A percentile compares a stretch with the other conserved stretches of the same genome.
These are phyloP conservation scores for Acanthopleura granulata DNA, from an alignment of 2,888 invertebrate genomes.

Conservation along the genomic window DNA sequence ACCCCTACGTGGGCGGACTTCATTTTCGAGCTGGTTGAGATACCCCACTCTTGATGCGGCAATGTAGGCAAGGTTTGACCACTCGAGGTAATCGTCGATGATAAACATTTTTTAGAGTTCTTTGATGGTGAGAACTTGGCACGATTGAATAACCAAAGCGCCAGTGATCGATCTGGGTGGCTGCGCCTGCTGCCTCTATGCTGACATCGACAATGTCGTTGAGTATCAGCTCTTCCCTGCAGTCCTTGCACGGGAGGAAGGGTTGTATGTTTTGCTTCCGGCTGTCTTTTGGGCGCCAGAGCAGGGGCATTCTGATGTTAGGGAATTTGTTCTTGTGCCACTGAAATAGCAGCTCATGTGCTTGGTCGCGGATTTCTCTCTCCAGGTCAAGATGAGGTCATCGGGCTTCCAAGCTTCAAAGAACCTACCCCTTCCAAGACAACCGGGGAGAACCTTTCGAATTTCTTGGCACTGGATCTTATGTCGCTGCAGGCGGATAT, in stretches of 20 bases:
- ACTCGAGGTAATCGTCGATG: too few relatives aligned
- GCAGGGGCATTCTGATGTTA: background rate
- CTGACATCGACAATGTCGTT: too few relatives aligned
- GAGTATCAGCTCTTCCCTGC: background rate
- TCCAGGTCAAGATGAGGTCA: too few relatives aligned
- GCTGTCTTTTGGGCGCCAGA: background rate
- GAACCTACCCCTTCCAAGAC: too few relatives aligned
- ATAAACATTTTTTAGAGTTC: background rate
- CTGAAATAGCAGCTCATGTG: too few relatives aligned
- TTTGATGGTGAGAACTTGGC: background rate
- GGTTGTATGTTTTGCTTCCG: background rate
- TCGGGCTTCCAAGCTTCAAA: too few relatives aligned
- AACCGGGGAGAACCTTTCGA: too few relatives aligned
- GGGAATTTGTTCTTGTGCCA: background rate
- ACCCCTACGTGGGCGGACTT: too few relatives aligned
- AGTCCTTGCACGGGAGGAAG: background rate
- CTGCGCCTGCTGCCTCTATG: too few relatives aligned
- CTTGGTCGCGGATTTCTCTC: background rate
- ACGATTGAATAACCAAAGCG: background rate
- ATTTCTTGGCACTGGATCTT: conserved; percentile 14
- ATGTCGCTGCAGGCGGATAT: conserved; percentile 3
- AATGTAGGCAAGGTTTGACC: too few relatives aligned
- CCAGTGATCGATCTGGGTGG: background rate
- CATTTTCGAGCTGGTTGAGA: too few relatives aligned
- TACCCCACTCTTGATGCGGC: too few relatives aligned